Percentiles rank a stretch among this genome's conserved stretches.
Conservation (phyloP, 2,888 invertebrate species). For the Branchipolynoe longqiensis region DNA sequence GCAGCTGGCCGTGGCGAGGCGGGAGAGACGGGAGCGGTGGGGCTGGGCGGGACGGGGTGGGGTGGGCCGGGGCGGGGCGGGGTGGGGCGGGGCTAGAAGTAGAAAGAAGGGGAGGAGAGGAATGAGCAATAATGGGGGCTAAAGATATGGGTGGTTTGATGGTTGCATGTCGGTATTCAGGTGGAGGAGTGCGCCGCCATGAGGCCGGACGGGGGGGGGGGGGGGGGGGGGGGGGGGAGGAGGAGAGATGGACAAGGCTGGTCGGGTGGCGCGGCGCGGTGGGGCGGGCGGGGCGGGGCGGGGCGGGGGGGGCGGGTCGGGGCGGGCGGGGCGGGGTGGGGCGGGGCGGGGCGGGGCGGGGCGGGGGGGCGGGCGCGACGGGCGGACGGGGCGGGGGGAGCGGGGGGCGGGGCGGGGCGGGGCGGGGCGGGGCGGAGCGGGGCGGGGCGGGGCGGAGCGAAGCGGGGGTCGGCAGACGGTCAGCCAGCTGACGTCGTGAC, state of each 20-base stretch:
- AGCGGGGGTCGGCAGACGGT: neutral
- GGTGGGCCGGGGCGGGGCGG: neutral
- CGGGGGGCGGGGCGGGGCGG: neutral
- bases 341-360: no score
- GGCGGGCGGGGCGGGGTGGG: no score
- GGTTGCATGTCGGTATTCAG: no score
- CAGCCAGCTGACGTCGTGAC: neutral
- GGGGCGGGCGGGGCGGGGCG: neutral
- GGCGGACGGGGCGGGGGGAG: neutral
- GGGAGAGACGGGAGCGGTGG: no score
- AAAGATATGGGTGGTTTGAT: no score
- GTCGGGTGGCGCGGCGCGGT: neutral
- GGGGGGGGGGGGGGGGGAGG: no score
- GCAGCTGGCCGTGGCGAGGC: no score
- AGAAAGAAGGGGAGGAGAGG: neutral
- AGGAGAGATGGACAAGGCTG: neutral
- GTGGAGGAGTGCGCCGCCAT: no score
- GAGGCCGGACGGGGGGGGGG: neutral
- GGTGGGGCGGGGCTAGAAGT: neutral
- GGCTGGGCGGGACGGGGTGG: neutral
- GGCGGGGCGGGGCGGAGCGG: neutral
- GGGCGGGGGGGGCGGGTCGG: no score
- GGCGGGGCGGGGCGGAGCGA: neutral
- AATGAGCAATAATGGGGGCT: no score
- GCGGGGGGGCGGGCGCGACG: no score